Evolutionary conservation across 2,797 vertebrate species (phyloP), one percentile per base, ranked within the genome.

Genomic region (Sebastes iracundus): DNA sequence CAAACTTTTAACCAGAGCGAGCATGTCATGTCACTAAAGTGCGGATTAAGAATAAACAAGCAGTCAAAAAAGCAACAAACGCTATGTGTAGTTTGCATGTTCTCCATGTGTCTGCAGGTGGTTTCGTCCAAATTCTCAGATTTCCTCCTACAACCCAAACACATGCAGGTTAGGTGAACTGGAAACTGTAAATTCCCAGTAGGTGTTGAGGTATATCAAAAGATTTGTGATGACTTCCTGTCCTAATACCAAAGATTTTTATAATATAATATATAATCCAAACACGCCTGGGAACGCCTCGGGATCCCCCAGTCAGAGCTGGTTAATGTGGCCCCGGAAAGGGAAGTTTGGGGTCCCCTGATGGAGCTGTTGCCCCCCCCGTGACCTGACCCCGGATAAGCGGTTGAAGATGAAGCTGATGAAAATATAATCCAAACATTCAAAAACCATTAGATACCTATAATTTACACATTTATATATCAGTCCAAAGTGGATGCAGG

Each of bases 401-500:
- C 38, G 5, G 38, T 42, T 42, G 38, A 42, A 42, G 38, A 42
- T 42, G 5, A 42, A 42, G 38, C 38, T 42, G 38, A 42, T 42
- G 38, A 42, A 42, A 42, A 28, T 11, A 27, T n/a, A 42, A 69
- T 32, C 22, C 49, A 52, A 55, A 69, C 66, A 42, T 27, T 65
- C 63, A 65, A 16, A 70, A 33, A 70, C 0, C 7, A 52, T 62
- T 35, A 67, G 4, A 3, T 6, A 20, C 9, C 23, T 42, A 12
- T 35, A 61, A 33, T 80, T 70, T 60, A 25, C 6, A 9, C 7
- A 28, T 56, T 30, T 55, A 46, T 55, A 42, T 42, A 42, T 42
- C 70, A 83, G 42, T 77, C 83, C 27, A 70, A 58, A 85, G 71
- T 33, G 62, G 63, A 80, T 77, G 66, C 35, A 64, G 52, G 18